Percentiles rank a stretch among this genome's conserved stretches.
phyloP scores from a whole-genome alignment of 2,888 invertebrate species.

The Agrilus cyanescens region DNA sequence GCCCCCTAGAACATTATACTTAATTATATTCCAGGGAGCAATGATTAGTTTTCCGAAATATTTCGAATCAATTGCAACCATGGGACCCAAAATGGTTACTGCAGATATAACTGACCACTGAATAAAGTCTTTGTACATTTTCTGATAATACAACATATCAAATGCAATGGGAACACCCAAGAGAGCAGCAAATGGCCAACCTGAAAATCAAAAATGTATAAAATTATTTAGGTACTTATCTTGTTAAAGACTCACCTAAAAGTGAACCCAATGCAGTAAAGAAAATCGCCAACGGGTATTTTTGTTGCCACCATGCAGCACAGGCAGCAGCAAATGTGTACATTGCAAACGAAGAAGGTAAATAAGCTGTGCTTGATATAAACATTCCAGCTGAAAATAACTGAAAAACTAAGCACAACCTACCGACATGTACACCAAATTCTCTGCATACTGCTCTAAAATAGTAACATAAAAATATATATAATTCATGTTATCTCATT shows the following conservation, averaged over 20 bases:
- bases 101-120: conserved; percentile 68
- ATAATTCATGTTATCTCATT: neutral
- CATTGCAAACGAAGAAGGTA: conserved; percentile 94
- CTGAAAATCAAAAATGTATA: conserved; percentile 38
- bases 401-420: conserved; percentile 67
- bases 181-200: conserved; percentile 97
- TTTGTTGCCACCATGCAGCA: conserved; percentile 80
- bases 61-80: conserved; percentile 72
- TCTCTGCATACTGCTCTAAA: conserved; percentile 76
- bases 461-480: conserved; percentile 9
- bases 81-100: conserved; percentile 61
- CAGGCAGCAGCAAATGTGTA: conserved; percentile 72
- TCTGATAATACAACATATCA: conserved; percentile 65
- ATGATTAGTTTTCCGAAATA: conserved; percentile 81
- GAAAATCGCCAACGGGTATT: conserved; percentile 69
- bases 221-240: neutral
- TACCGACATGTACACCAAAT: conserved; percentile 80
- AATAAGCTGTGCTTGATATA: conserved; percentile 71
- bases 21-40: conserved; percentile 85
- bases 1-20: conserved; percentile 87
- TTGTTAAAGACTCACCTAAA: conserved; percentile 38
- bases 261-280: conserved; percentile 72
- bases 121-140: conserved; percentile 54
- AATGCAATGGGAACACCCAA: conserved; percentile 80
- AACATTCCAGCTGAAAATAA: conserved; percentile 87